These are phyloP conservation scores for Tetropium fuscum DNA, from an alignment of 2,888 invertebrate genomes.

Conservation along the genomic window DNA sequence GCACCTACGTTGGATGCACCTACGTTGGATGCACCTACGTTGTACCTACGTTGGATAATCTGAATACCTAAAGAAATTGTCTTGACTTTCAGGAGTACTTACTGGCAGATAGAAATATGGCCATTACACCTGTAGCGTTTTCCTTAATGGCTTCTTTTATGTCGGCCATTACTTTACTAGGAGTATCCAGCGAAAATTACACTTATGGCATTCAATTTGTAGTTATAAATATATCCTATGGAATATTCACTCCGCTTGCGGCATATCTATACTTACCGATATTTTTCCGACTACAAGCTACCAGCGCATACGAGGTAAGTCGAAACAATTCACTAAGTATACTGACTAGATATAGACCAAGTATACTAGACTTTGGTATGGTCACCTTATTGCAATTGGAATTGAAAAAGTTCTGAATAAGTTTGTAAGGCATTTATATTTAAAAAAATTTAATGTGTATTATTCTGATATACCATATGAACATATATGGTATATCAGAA, in stretches of 20 bases:
- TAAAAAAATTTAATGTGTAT: no score
- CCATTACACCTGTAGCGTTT: slow-evolving; percentile 84
- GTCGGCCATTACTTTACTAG: slow-evolving; percentile 91
- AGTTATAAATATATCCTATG: slow-evolving; percentile 81
- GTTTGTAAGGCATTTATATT: no score
- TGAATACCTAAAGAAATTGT: no score
- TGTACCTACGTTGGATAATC: no score
- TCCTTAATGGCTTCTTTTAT: slow-evolving; percentile 95
- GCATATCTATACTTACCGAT: slow-evolving; percentile 86
- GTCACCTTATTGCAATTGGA: no score
- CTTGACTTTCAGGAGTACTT: slow-evolving; percentile 78
- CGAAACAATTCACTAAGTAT: not conserved
- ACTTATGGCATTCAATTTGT: slow-evolving; percentile 85
- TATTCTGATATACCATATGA: no score
- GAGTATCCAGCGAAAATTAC: slow-evolving; percentile 90
- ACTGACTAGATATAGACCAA: no score
- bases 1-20: no score
- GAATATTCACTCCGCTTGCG: slow-evolving; percentile 81
- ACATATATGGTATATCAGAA: no score
- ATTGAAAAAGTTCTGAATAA: no score
- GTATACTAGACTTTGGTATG: no score
- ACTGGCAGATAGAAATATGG: slow-evolving; percentile 84
- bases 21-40: no score
- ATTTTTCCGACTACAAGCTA: slow-evolving; percentile 84
- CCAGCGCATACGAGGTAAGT: slow-evolving; percentile 88